Percentiles rank a stretch among this genome's conserved stretches.
These are phyloP conservation scores for Diabrotica undecimpunctata DNA, from an alignment of 1,140 invertebrate species.

Conservation along the genomic window DNA sequence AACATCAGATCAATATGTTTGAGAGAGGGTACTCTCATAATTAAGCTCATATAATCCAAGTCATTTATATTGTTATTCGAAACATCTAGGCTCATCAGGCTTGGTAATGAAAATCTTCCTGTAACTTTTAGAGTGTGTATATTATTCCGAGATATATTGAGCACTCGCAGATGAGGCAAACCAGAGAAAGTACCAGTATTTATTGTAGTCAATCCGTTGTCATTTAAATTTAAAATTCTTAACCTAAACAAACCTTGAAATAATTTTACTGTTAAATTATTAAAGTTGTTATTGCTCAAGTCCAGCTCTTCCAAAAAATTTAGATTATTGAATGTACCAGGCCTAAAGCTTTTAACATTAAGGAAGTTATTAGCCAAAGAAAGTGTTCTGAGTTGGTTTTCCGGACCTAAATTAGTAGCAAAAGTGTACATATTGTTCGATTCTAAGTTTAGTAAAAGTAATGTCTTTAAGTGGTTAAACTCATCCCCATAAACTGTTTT, in stretches of 20 bases:
- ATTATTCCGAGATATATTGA: constrained; percentile 37
- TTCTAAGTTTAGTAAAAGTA: constrained; percentile 50
- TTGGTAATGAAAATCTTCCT: constrained; percentile 33
- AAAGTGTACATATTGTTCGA: constrained; percentile 32
- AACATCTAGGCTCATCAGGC: constrained; percentile 38
- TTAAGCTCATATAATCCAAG: constrained; percentile 36
- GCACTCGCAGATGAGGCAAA: constrained; percentile 31
- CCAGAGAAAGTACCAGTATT: constrained; percentile 32
- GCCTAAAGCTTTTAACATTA: constrained; percentile 49
- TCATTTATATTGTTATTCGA: constrained; percentile 37
- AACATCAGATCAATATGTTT: constrained; percentile 26
- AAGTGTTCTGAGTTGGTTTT: constrained; percentile 29
- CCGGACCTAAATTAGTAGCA: constrained; percentile 20
- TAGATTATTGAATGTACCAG: constrained; percentile 33
- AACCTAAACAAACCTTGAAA: constrained; percentile 31
- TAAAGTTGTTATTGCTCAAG: constrained; percentile 32
- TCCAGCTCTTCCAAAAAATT: constrained; percentile 35
- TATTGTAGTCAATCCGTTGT: constrained; percentile 31
- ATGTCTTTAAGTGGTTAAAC: constrained; percentile 53
- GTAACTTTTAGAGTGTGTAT: constrained; percentile 31
- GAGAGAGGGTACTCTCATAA: constrained; percentile 32
- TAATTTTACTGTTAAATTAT: constrained; percentile 22
- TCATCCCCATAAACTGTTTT: constrained; percentile 55
- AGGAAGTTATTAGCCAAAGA: constrained; percentile 36
- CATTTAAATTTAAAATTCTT: constrained; percentile 28